phyloP scores from a whole-genome alignment of 2,113 vertebrate species.

The Anoplopoma fimbria region DNA sequence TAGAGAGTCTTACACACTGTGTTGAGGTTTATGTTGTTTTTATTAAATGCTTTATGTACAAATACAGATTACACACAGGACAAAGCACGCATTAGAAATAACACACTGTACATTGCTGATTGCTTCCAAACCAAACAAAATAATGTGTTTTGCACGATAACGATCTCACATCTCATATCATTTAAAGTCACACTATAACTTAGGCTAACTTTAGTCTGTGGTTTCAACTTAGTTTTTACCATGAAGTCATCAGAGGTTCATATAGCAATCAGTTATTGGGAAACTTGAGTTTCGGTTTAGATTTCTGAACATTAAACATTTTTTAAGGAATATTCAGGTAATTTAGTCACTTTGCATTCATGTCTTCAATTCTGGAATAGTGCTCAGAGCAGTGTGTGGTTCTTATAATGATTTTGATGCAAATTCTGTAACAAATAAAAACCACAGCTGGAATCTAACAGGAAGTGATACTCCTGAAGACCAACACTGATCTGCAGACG shows the following conservation, averaged over 20 bases:
- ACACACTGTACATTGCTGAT: conserved; percentile 91
- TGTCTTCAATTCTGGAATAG: conserved; percentile 10
- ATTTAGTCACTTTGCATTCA: conserved; percentile 42
- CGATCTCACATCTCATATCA: conserved; percentile 89
- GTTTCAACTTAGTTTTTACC: conserved; percentile 85
- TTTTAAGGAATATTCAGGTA: conserved; percentile 2
- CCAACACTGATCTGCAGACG: not conserved
- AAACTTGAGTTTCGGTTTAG: conserved; percentile 77
- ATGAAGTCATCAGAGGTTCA: conserved; percentile 82
- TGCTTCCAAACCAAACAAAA: conserved; percentile 90
- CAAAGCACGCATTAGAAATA: conserved; percentile 93
- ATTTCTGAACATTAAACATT: conserved; percentile 48
- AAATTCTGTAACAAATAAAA: conserved; percentile 4
- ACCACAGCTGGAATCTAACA: conserved; percentile 8
- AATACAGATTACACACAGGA: conserved; percentile 99
- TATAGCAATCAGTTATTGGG: conserved; percentile 82
- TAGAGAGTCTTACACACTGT: conserved; percentile 97
- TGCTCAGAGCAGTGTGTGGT: conserved; percentile 18
- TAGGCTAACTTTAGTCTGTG: conserved; percentile 84
- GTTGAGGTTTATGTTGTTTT: conserved; percentile 94
- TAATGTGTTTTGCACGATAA: conserved; percentile 91
- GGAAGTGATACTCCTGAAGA: conserved; percentile 3
- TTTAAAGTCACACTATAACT: conserved; percentile 92
- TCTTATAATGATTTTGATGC: not conserved
- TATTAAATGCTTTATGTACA: conserved; percentile 94